These are phyloP conservation scores for Anguilla rostrata DNA, from an alignment of 2,113 vertebrate genomes.

Conservation along the genomic window DNA sequence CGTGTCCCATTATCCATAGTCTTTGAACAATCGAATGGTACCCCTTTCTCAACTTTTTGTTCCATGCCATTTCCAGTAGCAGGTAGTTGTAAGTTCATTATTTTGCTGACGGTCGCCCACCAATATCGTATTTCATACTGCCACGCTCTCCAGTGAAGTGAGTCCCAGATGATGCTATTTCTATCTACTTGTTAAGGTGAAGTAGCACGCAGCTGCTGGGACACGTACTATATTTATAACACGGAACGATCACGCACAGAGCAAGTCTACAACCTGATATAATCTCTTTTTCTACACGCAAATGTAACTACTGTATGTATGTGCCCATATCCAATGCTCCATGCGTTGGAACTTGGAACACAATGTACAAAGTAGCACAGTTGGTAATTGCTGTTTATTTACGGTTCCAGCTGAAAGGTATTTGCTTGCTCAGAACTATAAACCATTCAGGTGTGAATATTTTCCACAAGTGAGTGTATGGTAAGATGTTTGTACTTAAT, in stretches of 20 bases:
- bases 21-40: not conserved
- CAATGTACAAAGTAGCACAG: not conserved
- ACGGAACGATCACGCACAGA: not conserved
- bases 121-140: conserved; percentile 57
- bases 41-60: not conserved
- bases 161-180: conserved; percentile 57
- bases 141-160: conserved; percentile 40
- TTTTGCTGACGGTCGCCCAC: conserved; percentile 40
- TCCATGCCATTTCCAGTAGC: conserved; percentile 20
- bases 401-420: not conserved
- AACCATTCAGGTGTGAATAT: not conserved
- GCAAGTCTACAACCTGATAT: too few relatives aligned
- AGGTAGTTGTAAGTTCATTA: conserved; percentile 21
- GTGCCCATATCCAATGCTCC: not conserved
- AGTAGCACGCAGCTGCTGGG: conserved; percentile 46
- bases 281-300: too few relatives aligned
- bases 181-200: conserved; percentile 37
- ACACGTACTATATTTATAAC: conserved; percentile 42
- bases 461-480: not conserved
- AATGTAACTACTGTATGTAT: too few relatives aligned
- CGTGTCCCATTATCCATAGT: not conserved
- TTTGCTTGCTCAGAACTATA: too few relatives aligned
- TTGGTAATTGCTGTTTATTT: too few relatives aligned
- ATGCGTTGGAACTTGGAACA: not conserved
- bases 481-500: not conserved